Base-by-base conservation (phyloP, 2,113 vertebrate genomes). In the Hypocryptadius cinnamomeus region DNA sequence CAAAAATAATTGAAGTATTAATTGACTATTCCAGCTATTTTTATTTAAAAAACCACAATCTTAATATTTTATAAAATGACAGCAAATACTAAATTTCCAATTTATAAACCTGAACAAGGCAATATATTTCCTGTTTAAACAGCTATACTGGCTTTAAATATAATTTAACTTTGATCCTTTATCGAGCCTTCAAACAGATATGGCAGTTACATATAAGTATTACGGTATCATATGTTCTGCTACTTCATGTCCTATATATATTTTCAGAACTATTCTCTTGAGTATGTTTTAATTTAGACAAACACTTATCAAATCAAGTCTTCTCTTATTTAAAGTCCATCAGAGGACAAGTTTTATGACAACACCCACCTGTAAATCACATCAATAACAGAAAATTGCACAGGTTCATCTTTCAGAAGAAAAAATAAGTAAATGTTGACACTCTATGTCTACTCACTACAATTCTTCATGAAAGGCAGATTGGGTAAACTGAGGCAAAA, bases 1-100 rank as follows among this genome's bases (percentile, higher is more conserved):
- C 95, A 98, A 97, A 98, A 98, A 98, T 92, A 97, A 97, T 97
- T 93, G 80, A 82, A 96, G 93, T 65, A 95, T 98, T 98, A 98
- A 97, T 97, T 72, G 63, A 96, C 35, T 84, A 33, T 87, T 94
- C 79, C 72, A 94, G 10, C 69, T 47, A 79, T 25, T 90, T 72
- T 74, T 79, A 78, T 79, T 84, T 33, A 96, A 69, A 91, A 86
- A 78, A 79, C n/a, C n/a, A 88, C 28, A 83, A 45, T 25, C 22
- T 56, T 57, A 91, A 20, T 68, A n/a, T 80, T 61, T 79, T 54
- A 70, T 42, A 53, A 84, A 92, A 84, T 9, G 11, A 93, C 68
- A 92, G 33, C 17, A 94, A 74, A 64, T 82, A 74, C 8, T 72
- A 50, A 12, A 61, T 37, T 77, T 77, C 11, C 45, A 18, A 60